These are phyloP conservation scores for Piaya cayana DNA, from an alignment of 2,113 vertebrate species.

Conservation along the genomic window DNA sequence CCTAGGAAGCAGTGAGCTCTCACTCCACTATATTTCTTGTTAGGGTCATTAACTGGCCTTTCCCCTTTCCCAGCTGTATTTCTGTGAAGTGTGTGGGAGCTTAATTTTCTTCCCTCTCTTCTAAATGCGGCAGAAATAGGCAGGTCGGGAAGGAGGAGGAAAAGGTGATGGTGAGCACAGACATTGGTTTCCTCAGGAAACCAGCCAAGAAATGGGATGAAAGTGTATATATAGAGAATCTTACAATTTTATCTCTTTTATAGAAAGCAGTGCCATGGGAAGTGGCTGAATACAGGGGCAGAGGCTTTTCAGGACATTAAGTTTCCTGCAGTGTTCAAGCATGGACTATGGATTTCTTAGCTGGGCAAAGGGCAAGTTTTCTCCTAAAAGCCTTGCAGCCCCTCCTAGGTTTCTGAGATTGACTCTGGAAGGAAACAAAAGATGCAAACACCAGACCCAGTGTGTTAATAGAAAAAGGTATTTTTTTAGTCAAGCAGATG, in stretches of 20 bases:
- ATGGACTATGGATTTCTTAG: not conserved
- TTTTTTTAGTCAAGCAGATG: conserved; percentile 51
- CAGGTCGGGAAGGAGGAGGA: not conserved
- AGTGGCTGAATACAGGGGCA: not conserved
- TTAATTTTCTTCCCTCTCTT: not conserved
- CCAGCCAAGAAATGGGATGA: not conserved
- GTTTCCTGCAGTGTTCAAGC: not conserved
- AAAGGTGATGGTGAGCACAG: not conserved
- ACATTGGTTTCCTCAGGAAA: not conserved
- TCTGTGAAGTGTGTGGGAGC: not conserved
- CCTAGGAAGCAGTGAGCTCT: not conserved
- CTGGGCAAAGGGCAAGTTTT: conserved; percentile 5
- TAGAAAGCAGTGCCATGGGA: conserved; percentile 20
- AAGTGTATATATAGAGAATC: not conserved
- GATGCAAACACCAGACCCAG: conserved; percentile 37
- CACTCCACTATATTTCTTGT: fast-evolving
- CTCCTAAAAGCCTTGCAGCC: not conserved
- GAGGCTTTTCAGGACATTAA: not conserved
- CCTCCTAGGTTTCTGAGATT: conserved; percentile 43
- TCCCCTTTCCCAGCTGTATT: not conserved
- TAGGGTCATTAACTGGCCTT: not conserved
- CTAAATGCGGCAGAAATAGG: not conserved
- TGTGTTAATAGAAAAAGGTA: conserved; percentile 38
- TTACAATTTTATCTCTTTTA: not conserved
- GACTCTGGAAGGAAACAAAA: conserved; percentile 51